These are phyloP conservation scores for Thermophis baileyi DNA, from an alignment of 2,113 vertebrate genomes.

Conservation along the genomic window DNA sequence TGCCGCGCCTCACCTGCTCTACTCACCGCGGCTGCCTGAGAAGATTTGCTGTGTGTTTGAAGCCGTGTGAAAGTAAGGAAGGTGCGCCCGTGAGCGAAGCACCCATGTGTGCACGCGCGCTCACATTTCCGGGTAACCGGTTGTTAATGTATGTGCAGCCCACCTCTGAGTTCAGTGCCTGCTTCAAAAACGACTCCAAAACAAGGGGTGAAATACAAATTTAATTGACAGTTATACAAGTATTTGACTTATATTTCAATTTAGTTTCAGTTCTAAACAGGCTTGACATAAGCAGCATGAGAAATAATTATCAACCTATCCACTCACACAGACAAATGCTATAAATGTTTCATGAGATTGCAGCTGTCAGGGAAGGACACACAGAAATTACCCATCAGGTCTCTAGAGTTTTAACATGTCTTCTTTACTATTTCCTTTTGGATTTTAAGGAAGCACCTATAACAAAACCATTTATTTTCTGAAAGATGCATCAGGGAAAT, in stretches of 20 bases:
- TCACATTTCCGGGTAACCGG: too few relatives aligned
- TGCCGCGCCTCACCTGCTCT: too few relatives aligned
- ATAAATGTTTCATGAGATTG: not conserved
- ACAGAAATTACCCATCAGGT: constrained; percentile 49
- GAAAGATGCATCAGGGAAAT: constrained; percentile 62
- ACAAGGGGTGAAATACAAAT: not conserved
- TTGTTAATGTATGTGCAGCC: too few relatives aligned
- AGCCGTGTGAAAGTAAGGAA: too few relatives aligned
- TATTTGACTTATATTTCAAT: not conserved
- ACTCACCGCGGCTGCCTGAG: too few relatives aligned
- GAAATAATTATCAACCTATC: not conserved
- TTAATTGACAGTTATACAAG: not conserved
- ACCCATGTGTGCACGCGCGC: rapidly evolving
- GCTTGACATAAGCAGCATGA: too few relatives aligned
- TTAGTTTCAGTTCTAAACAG: not conserved
- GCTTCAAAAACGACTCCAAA: not conserved
- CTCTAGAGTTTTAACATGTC: constrained; percentile 36
- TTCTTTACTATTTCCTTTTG: constrained; percentile 49
- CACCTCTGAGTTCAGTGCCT: not conserved
- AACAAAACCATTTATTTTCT: constrained; percentile 49
- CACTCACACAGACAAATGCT: not conserved
- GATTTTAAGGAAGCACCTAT: constrained; percentile 28
- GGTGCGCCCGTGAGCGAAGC: too few relatives aligned
- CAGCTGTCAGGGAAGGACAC: constrained; percentile 24
- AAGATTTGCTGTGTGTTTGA: too few relatives aligned